Base-by-base conservation (phyloP, 2,113 vertebrate genomes). In the Arvicanthis niloticus region DNA sequence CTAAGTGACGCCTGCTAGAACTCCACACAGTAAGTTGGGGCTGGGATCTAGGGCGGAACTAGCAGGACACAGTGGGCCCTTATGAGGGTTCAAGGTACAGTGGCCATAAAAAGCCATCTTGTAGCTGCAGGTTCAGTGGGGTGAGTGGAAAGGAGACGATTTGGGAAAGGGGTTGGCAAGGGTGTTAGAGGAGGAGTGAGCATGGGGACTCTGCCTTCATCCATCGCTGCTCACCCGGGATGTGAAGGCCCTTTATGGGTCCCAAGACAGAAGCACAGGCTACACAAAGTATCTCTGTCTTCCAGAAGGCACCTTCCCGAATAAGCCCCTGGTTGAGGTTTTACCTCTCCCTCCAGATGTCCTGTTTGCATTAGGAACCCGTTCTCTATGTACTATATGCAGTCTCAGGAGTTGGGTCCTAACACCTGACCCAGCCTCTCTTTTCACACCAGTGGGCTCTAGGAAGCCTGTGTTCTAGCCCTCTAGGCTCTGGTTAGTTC, bases 1-100 rank as follows among this genome's bases (percentile, higher is more conserved):
- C 95, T 95, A 65, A 97, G 90, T 65, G 68, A 93, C 0, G 75
- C 84, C 97, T 92, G 77, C 68, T 76, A 78, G 97, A 96, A 68
- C 90, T 96, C 65, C 12, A 4, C 88, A 75, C 31, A 26, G 93
- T 72, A 86, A 85, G 76, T 53, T 21, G 42, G 81, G 67, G 31
- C 92, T 73, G 88, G 60, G 86, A 96, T 92, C 92, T 92, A 42
- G 77, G 85, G 89, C 31, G 0, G 77, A 97, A 67, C 81, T 58
- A 68, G 76, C 40, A 89, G 51, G 58, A 34, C 1, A 73, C 76
- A 62, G 31, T 5, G 42, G 78, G 26, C 37, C 56, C 9, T 4
- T 62, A 48, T 12, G 78, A 40, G 15, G 3, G 15, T 40, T 31
- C 42, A 58, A 62, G 45, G 19, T 73, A 58, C 1, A 67, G 73